Conservation (phyloP, 2,797 vertebrate species). For the Alfaro cultratus region DNA sequence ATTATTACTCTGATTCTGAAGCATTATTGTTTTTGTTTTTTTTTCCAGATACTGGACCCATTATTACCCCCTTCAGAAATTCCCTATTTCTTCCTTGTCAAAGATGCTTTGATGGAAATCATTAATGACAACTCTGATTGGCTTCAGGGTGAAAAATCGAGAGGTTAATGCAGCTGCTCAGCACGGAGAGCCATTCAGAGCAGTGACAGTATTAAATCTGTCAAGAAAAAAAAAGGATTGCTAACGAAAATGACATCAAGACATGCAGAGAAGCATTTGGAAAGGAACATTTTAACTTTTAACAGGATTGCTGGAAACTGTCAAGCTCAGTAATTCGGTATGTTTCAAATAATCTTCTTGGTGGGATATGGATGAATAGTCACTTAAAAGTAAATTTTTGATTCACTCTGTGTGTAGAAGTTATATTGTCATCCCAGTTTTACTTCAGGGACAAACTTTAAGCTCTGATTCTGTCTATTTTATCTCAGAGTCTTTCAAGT, state of each 20-base stretch:
- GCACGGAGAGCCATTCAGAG: slow-evolving; percentile 34
- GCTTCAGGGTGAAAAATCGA: slow-evolving; percentile 41
- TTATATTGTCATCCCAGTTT: not conserved
- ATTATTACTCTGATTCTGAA: not conserved
- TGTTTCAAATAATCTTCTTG: slow-evolving; percentile 1
- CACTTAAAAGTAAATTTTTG: not conserved
- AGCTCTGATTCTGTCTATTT: not conserved
- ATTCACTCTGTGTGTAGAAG: not conserved
- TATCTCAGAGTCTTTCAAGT: not conserved
- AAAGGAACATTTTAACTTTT: slow-evolving; percentile 18
- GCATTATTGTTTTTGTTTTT: not conserved
- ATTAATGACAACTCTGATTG: slow-evolving; percentile 55
- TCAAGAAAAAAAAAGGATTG: slow-evolving; percentile 37
- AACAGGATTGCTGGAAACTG: slow-evolving; percentile 11
- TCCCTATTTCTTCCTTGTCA: slow-evolving; percentile 3
- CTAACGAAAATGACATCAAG: slow-evolving; percentile 53
- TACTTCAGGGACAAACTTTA: not conserved
- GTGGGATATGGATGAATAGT: not conserved
- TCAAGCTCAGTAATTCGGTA: not conserved
- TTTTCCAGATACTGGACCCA: slow-evolving; percentile 8
- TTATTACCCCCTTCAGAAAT: not conserved
- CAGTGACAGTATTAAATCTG: slow-evolving; percentile 38
- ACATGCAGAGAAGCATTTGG: slow-evolving; percentile 34
- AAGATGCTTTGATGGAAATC: slow-evolving; percentile 42
- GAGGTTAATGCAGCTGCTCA: slow-evolving; percentile 50